Percentiles rank a stretch among this genome's conserved stretches.
Conservation (phyloP, 2,888 invertebrate genomes). For the Ctena decussata region DNA sequence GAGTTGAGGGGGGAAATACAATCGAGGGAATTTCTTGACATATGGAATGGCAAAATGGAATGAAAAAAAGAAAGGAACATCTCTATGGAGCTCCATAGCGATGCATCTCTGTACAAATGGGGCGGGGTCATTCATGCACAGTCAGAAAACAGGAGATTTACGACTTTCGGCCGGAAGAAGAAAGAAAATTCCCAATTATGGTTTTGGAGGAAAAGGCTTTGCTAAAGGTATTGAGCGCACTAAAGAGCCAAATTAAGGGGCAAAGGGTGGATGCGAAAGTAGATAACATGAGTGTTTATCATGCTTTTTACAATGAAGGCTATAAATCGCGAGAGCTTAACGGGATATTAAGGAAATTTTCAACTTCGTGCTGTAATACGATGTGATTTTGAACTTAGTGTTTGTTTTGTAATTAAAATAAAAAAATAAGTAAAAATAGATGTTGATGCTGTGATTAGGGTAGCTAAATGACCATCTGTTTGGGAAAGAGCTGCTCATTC, state of each 20-base stretch:
- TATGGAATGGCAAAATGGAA: background rate
- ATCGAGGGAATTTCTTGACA: background rate
- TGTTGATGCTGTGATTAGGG: no score
- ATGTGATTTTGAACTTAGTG: no score
- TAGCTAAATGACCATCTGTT: no score
- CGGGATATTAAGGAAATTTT: no score
- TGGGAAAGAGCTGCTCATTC: no score
- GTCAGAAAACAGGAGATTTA: background rate
- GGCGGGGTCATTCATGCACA: background rate
- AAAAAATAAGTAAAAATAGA: no score
- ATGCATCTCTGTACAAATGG: background rate
- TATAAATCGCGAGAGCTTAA: background rate
- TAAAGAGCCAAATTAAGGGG: background rate
- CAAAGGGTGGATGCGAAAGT: background rate
- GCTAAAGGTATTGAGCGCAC: background rate
- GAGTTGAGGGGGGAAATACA: background rate
- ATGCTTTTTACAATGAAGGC: background rate
- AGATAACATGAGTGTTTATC: background rate
- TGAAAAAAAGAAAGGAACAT: background rate
- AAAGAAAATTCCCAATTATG: background rate
- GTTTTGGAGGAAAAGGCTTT: background rate
- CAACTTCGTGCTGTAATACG: no score
- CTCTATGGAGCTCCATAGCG: background rate
- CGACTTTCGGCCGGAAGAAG: background rate
- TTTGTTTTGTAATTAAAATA: no score